A percentile compares a stretch with the other conserved stretches of the same genome.
phyloP scores from a whole-genome alignment of 2,113 vertebrate species.

The Ptyas mucosa region DNA sequence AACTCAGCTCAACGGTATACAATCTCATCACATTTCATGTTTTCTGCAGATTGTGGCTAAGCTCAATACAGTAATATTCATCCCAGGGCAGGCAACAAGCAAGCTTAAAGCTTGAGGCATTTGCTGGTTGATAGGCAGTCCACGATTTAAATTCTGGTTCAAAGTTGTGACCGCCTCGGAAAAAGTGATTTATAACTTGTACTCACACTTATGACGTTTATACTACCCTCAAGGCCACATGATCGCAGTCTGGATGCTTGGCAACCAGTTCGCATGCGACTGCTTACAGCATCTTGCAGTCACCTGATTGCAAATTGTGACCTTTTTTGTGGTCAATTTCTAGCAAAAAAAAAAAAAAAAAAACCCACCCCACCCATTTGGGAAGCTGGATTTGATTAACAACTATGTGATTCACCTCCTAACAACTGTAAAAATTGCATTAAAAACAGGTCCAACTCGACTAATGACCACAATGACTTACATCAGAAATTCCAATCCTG shows the following conservation, averaged over 20 bases:
- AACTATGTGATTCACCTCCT: not conserved
- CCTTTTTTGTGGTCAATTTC: not conserved
- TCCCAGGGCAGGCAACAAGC: not conserved
- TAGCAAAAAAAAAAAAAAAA: too few species aligned
- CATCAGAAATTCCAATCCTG: not conserved
- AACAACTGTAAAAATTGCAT: not conserved
- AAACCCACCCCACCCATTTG: not conserved
- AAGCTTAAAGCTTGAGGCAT: accelerated
- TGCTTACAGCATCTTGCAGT: not conserved
- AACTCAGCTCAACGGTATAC: not conserved
- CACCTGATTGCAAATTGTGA: not conserved
- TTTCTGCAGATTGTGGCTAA: not conserved
- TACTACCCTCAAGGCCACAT: not conserved
- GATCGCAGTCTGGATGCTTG: not conserved
- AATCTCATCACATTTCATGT: not conserved
- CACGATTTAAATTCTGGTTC: not conserved
- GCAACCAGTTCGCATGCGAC: not conserved
- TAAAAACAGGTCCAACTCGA: not conserved
- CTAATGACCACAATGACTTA: not conserved
- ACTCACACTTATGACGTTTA: not conserved
- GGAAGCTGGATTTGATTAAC: not conserved
- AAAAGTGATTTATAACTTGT: not conserved
- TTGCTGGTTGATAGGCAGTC: accelerated
- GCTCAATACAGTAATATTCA: not conserved
- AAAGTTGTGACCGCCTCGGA: not conserved